These are phyloP conservation scores for Eupithecia centaureata DNA, from an alignment of 2,888 invertebrate species.

Conservation along the genomic window DNA sequence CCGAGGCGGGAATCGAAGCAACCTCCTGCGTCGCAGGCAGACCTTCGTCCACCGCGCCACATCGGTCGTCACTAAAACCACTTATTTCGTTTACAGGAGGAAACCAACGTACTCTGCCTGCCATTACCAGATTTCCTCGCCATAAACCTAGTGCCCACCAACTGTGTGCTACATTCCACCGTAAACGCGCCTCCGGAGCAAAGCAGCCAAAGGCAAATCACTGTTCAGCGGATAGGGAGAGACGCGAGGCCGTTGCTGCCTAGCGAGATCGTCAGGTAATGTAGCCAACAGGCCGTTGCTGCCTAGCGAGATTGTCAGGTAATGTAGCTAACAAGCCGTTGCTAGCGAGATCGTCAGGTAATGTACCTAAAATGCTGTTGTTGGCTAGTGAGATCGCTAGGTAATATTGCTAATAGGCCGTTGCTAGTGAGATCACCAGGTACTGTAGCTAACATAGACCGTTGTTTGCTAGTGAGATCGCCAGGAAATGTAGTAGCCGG, in stretches of 20 bases:
- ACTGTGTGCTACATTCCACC: slow-evolving; percentile 53
- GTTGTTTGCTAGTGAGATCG: background rate
- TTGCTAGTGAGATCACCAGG: no score
- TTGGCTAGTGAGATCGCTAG: slow-evolving; percentile 42
- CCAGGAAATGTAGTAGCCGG: background rate
- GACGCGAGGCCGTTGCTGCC: slow-evolving; percentile 82
- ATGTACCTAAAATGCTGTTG: background rate
- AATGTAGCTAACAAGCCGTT: background rate
- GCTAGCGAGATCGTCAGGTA: slow-evolving; percentile 51
- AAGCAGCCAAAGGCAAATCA: slow-evolving; percentile 72
- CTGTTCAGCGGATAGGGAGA: slow-evolving; percentile 83
- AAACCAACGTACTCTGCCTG: slow-evolving; percentile 74
- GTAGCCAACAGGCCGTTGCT: background rate
- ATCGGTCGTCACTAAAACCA: no score
- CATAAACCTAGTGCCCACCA: slow-evolving; percentile 60
- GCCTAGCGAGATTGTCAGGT: slow-evolving; percentile 51
- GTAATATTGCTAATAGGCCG: slow-evolving; percentile 28
- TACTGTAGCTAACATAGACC: background rate
- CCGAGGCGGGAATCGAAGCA: no score
- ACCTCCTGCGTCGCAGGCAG: no score
- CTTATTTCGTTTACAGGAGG: slow-evolving; percentile 63
- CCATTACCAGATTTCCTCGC: slow-evolving; percentile 74
- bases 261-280: slow-evolving; percentile 75
- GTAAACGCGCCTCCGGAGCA: slow-evolving; percentile 42
- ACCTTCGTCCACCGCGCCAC: no score